These are phyloP conservation scores for Cephus spinipes DNA, from an alignment of 2,888 invertebrate species.

Conservation along the genomic window DNA sequence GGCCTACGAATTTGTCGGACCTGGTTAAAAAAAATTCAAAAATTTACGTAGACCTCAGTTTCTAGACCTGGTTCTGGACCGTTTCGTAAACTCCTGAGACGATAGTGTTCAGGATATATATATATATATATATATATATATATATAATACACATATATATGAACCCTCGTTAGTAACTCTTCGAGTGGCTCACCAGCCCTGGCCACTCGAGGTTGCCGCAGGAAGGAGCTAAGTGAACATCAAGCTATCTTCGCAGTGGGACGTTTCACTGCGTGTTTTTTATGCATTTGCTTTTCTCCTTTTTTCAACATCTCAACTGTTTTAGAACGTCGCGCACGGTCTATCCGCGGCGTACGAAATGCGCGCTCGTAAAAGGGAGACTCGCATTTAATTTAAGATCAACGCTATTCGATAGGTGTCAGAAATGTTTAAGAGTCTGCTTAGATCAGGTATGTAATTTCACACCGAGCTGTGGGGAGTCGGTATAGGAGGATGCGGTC, in stretches of 20 bases:
- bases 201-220: neutral
- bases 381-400: neutral
- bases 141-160: too few relatives aligned
- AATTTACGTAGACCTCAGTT: neutral
- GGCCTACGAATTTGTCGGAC: neutral
- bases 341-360: neutral
- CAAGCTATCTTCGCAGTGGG: neutral
- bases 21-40: neutral
- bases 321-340: neutral
- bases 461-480: slow-evolving; percentile 19
- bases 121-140: too few relatives aligned
- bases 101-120: neutral
- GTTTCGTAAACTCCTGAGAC: neutral
- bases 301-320: neutral
- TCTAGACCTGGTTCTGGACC: neutral
- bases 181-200: neutral
- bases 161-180: neutral
- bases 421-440: slow-evolving; percentile 24
- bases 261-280: neutral
- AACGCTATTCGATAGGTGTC: neutral
- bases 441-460: slow-evolving; percentile 35
- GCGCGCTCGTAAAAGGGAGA: neutral
- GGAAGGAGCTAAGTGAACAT: neutral
- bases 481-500: neutral
- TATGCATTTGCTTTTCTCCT: neutral